A percentile compares a stretch with the other conserved stretches of the same genome.
These are phyloP conservation scores for Hassar affinis DNA, from an alignment of 2,113 vertebrate species.

Conservation along the genomic window DNA sequence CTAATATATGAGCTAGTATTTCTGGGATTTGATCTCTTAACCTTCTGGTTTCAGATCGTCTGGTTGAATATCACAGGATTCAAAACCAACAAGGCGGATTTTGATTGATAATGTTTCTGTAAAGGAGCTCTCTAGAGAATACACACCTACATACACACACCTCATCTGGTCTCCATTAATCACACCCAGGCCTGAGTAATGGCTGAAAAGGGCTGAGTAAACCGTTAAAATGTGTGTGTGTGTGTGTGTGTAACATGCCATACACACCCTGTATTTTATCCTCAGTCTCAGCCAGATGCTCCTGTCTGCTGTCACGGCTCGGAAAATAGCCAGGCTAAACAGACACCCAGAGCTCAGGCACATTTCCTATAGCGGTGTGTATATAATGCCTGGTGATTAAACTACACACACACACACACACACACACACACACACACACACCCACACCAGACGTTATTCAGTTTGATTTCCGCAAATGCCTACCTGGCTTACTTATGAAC, in stretches of 20 bases:
- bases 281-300: conserved; percentile 2
- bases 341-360: neutral
- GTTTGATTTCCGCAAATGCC: neutral
- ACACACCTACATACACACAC: neutral
- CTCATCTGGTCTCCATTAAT: neutral
- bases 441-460: neutral
- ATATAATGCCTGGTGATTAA: neutral
- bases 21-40: neutral
- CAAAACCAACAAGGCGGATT: neutral
- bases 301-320: neutral
- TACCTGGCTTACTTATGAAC: neutral
- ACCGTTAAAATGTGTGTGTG: neutral
- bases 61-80: neutral
- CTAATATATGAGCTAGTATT: neutral
- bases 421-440: too few relatives aligned
- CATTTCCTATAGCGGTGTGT: neutral
- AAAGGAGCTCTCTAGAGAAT: neutral
- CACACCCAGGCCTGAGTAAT: neutral
- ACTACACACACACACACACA: neutral
- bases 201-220: neutral
- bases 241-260: neutral
- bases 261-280: neutral
- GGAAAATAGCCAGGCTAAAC: conserved; percentile 47
- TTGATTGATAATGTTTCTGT: neutral
- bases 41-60: neutral